phyloP scores from a whole-genome alignment of 2,888 invertebrate genomes.

The Conistra vaccinii region DNA sequence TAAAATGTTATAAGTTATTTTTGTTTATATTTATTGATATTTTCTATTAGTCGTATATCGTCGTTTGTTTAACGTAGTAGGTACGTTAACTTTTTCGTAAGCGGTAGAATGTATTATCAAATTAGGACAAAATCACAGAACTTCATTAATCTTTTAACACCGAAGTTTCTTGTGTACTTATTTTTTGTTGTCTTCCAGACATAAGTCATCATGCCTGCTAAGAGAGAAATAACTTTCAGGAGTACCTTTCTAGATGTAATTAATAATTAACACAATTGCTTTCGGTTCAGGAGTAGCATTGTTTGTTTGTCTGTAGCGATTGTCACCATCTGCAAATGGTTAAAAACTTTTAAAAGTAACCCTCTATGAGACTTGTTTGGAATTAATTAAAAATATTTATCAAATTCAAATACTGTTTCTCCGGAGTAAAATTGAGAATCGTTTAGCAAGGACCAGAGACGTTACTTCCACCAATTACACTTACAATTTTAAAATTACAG shows the following conservation, averaged over 20 bases:
- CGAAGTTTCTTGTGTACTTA: background rate
- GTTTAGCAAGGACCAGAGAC: background rate
- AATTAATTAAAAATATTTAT: background rate
- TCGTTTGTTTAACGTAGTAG: background rate
- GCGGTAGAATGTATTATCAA: background rate
- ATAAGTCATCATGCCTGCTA: background rate
- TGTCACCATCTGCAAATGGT: background rate
- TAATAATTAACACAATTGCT: background rate
- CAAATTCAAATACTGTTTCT: background rate
- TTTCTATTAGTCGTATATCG: background rate
- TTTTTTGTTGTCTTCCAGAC: background rate
- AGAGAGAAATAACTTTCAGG: background rate
- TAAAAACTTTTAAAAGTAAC: background rate
- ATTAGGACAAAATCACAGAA: background rate
- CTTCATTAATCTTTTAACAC: constrained; percentile 5
- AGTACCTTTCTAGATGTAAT: background rate
- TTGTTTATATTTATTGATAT: background rate
- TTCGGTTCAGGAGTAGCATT: background rate
- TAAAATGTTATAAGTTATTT: background rate
- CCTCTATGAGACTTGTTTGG: background rate
- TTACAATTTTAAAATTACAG: constrained; percentile 30
- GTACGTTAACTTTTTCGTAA: background rate
- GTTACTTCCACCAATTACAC: constrained; percentile 42
- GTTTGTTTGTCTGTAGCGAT: background rate
- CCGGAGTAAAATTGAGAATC: constrained; percentile 2